Evolutionary conservation across 2,888 invertebrate genomes (phyloP), one percentile per base, ranked within the genome.

Genomic region (Thereva nobilitata): DNA sequence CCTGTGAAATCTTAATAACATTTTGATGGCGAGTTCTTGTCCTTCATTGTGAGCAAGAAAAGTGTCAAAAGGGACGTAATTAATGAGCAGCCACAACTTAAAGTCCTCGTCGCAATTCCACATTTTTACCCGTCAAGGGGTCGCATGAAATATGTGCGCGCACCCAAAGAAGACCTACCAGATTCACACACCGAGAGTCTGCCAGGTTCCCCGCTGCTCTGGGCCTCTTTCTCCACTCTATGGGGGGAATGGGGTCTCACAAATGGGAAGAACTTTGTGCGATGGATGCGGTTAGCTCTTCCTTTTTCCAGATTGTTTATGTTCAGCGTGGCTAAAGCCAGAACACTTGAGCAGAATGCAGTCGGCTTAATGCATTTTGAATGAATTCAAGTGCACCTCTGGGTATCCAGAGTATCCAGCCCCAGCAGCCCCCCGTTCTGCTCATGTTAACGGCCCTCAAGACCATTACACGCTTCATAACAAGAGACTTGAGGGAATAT

Each of bases 311-410:
- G 41, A 59, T 59, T 34, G 57, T 47, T 47, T 35, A 45, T 47
- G 12, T 47, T 6, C 9, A 6, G 57, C 37, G 37, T 38, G 12
- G 35, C 12, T 35, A 23, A 23, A 23, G 23, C 23, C 23, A 23
- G 57, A 38, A 47, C 38, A 38, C 57, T 59, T 38, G 47, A 59
- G 47, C 47, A 47, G 47, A 59, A 47, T 59, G 57, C 47, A 59
- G 45, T 59, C 38, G 47, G 37, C 47, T 59, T 59, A 59, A 59
- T 59, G 57, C 38, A 59, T 59, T 59, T 47, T 59, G 57, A 59
- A 59, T 59, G 57, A 47, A 47, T 59, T 38, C 57, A 59, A 59
- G 38, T 59, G 57, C 57, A 59, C 57, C 57, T 59, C 47, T 47
- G 47, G 23, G 23, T 23, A 23, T 23, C 23, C 23, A 23, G 2